Evolutionary conservation across 2,797 vertebrate species (phyloP).

Genomic region (Karalla daura): DNA sequence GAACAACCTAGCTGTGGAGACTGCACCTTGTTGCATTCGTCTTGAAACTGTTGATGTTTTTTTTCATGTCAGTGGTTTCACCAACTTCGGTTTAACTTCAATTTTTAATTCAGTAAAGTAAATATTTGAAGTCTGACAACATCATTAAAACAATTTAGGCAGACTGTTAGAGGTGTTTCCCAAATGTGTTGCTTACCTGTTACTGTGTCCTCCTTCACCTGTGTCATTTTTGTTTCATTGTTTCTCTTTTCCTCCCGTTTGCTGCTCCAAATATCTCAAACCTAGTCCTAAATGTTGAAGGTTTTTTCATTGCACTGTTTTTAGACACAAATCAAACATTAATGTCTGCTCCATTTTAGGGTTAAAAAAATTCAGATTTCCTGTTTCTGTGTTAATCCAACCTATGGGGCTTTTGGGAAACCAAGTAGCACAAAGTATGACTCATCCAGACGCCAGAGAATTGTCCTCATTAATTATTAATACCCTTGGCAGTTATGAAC

Average conservation of each 20-base stretch:
- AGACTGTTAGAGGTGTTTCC: not conserved
- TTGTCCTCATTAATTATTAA: conserved; percentile 79
- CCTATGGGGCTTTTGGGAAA: conserved; percentile 67
- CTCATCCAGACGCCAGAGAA: conserved; percentile 73
- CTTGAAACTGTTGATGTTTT: conserved; percentile 2
- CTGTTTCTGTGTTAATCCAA: conserved; percentile 61
- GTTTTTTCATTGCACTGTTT: conserved; percentile 23
- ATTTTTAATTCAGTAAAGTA: too few species aligned
- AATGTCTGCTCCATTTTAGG: conserved; percentile 48
- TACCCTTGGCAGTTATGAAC: conserved; percentile 71
- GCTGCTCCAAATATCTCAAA: not conserved
- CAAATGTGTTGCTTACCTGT: not conserved
- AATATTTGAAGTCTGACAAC: not conserved
- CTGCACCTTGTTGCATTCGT: conserved; percentile 9
- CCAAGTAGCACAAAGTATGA: conserved; percentile 73
- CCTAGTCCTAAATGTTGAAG: not conserved
- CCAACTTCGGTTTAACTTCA: not conserved
- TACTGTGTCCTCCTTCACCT: not conserved
- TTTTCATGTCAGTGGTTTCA: not conserved
- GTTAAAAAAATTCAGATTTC: conserved; percentile 62
- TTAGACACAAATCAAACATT: conserved; percentile 63
- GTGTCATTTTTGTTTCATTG: too few species aligned
- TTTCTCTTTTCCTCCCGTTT: not conserved
- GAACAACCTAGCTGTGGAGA: conserved; percentile 16
- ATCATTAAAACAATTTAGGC: not conserved